Base-by-base conservation (phyloP, 1,140 invertebrate genomes). In the Temnothorax nylanderi region DNA sequence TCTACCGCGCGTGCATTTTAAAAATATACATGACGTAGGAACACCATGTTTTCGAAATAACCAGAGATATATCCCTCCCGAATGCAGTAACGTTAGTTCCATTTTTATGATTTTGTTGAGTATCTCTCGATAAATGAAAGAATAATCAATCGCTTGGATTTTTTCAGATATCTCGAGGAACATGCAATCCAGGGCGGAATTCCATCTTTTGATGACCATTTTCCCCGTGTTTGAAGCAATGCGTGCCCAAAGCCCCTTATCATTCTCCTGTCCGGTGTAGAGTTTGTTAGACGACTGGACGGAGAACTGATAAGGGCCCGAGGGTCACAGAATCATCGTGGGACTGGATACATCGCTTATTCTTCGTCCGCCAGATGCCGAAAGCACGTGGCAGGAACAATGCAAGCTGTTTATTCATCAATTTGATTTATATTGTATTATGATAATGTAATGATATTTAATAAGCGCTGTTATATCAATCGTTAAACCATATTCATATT, bases 231-330 rank as follows among this genome's bases (percentile, higher is more conserved):
- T 71, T 32, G 80, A 88, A 69, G 65, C 88, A 91, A 88, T 91
- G 90, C 93, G 95, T 94, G 95, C 95, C 95, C 91, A 94, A 95
- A 95, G 95, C 89, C 96, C 96, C 96, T 97, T 97, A 96, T 97
- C 96, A 97, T 97, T 97, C 96, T 96, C 96, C 93, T 96, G 96
- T 96, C 96, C 96, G 96, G 96, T 97, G 96, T 96, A 94, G 93
- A 94, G 92, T 92, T 67, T 93, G 88, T 94, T 94, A 91, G 91
- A 96, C 96, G 92, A 97, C 96, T 97, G 96, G 96, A 97, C 96
- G 96, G 96, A 97, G 96, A 97, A 97, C 96, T 97, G 96, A 97
- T 97, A 97, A 97, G 96, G 96, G 96, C 96, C 96, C 96, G 96
- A 96, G 96, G 94, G 92, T 96, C 93, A 96, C 95, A 94, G 91